A percentile compares a stretch with the other conserved stretches of the same genome.
Evolutionary conservation across 2,888 invertebrate genomes (phyloP).

Genomic region (Axea sp.): DNA sequence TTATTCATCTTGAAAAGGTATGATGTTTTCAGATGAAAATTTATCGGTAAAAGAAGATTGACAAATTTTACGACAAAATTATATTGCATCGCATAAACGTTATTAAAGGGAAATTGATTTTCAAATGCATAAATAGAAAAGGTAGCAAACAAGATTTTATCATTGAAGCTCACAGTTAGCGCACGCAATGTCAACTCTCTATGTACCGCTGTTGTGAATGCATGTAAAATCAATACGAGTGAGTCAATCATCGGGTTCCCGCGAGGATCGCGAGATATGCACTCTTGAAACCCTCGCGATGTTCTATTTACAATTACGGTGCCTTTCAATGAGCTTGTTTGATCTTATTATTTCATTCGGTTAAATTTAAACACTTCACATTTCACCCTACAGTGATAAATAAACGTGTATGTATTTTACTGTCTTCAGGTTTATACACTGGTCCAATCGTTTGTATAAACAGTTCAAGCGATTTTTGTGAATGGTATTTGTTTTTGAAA

Average conservation of each 20-base stretch:
- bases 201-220: slow-evolving; percentile 41
- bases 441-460: slow-evolving; percentile 50
- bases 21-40: too few relatives aligned
- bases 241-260: slow-evolving; percentile 66
- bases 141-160: background rate
- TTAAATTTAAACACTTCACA: slow-evolving; percentile 76
- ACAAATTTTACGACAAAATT: too few relatives aligned
- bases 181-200: slow-evolving; percentile 47
- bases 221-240: slow-evolving; percentile 66
- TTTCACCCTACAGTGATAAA: slow-evolving; percentile 53
- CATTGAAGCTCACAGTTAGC: slow-evolving; percentile 13
- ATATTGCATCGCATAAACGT: too few relatives aligned
- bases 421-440: slow-evolving; percentile 48
- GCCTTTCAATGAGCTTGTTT: slow-evolving; percentile 74
- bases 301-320: slow-evolving; percentile 71
- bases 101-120: too few relatives aligned
- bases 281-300: slow-evolving; percentile 67
- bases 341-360: slow-evolving; percentile 78
- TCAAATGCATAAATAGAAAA: too few relatives aligned
- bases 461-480: slow-evolving; percentile 26
- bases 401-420: slow-evolving; percentile 47
- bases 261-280: slow-evolving; percentile 69
- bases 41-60: too few relatives aligned
- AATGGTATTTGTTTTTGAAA: slow-evolving; percentile 41
- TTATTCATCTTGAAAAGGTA: too few relatives aligned